Conservation (phyloP, 1,140 invertebrate genomes). For the Drosophila sucinea region DNA sequence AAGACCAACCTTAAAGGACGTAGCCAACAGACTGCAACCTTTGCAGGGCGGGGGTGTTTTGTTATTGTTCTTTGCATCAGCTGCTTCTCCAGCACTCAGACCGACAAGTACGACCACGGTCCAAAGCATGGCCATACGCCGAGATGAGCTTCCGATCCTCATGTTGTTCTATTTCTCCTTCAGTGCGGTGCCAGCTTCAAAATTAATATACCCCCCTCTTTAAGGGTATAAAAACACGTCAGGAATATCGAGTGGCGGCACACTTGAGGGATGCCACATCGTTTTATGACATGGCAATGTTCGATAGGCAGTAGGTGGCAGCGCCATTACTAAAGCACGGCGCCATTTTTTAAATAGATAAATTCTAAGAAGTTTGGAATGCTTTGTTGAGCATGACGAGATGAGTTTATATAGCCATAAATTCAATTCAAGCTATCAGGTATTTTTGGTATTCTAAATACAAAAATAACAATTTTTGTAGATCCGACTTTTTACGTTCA, state of each 20-base stretch:
- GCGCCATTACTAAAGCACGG: background rate
- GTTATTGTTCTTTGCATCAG: slow-evolving; percentile 23
- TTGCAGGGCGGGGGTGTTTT: slow-evolving; percentile 88
- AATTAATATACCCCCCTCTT: slow-evolving; percentile 9
- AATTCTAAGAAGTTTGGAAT: no score
- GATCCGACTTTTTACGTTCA: no score
- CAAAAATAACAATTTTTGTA: no score
- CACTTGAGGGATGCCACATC: background rate
- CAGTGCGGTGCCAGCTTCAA: background rate
- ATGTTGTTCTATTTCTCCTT: slow-evolving; percentile 1
- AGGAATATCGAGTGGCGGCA: background rate
- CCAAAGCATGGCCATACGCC: background rate
- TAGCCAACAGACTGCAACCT: slow-evolving; percentile 90
- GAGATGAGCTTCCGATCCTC: background rate
- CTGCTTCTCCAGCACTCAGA: background rate
- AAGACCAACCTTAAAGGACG: slow-evolving; percentile 93
- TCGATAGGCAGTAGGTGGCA: background rate
- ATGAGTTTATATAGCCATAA: no score
- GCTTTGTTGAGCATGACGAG: no score
- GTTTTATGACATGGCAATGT: background rate
- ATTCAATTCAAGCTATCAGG: no score
- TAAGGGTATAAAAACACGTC: slow-evolving; percentile 9
- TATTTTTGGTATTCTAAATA: no score
- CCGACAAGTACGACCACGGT: background rate
- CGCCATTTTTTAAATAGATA: background rate